Evolutionary conservation across 2,888 invertebrate genomes (phyloP).

Genomic region (Pocota personata): DNA sequence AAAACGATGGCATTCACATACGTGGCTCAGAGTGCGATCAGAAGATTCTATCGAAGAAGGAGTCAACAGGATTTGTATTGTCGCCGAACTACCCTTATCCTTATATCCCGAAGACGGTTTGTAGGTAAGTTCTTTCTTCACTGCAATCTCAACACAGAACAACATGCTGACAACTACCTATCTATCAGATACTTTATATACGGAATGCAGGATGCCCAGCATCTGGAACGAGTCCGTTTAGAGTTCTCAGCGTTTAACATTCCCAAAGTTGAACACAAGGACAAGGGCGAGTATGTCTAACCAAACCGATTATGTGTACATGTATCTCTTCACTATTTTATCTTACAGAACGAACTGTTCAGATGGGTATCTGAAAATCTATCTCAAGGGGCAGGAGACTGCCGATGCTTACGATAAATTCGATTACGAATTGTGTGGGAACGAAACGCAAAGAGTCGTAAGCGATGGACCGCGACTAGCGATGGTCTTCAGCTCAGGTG

Average conservation of each 20-base stretch:
- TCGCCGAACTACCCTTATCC: slow-evolving; percentile 98
- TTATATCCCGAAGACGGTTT: slow-evolving; percentile 97
- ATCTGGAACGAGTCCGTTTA: slow-evolving; percentile 95
- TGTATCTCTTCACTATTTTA: background rate
- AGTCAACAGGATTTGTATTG: slow-evolving; percentile 95
- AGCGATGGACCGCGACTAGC: slow-evolving; percentile 96
- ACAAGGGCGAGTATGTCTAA: slow-evolving; percentile 90
- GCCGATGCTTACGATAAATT: slow-evolving; percentile 96
- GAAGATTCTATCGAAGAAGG: slow-evolving; percentile 96
- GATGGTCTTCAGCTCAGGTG: slow-evolving; percentile 97
- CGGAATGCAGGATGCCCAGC: slow-evolving; percentile 98
- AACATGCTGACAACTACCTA: background rate
- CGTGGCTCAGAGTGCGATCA: slow-evolving; percentile 99
- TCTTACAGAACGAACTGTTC: slow-evolving; percentile 86
- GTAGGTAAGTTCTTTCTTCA: slow-evolving; percentile 85
- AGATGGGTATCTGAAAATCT: slow-evolving; percentile 95
- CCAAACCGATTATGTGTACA: background rate
- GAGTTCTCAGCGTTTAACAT: slow-evolving; percentile 95
- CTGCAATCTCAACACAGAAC: background rate
- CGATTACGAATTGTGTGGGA: slow-evolving; percentile 96
- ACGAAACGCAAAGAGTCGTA: slow-evolving; percentile 91
- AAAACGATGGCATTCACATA: slow-evolving; percentile 97
- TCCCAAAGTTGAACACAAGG: slow-evolving; percentile 88
- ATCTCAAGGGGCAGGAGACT: slow-evolving; percentile 95
- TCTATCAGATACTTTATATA: slow-evolving; percentile 94